Evolutionary conservation across 2,888 invertebrate genomes (phyloP), one percentile per base, ranked within the genome.

Genomic region (Heliconius erato): DNA sequence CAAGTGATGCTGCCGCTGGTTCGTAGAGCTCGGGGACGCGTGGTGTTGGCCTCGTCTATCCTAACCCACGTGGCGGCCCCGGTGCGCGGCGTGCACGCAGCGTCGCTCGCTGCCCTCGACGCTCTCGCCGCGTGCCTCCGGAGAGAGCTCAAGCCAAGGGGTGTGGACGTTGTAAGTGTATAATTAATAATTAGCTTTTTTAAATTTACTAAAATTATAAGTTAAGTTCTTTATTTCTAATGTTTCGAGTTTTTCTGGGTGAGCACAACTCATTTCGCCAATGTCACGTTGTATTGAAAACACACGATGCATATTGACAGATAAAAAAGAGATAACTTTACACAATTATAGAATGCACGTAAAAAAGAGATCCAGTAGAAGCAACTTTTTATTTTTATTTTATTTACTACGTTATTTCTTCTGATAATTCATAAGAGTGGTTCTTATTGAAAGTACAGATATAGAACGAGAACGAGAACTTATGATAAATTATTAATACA

Each of bases 1-100:
- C 97, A 98, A 96, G 97, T 98, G 85, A 98, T 99, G 96, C 93
- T 99, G 87, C 98, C 98, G 0, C 93, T 98, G 83, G 96, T 98
- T 77, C 96, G 98, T 71, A 97, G 97, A 79, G 97, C 98, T 7
- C 97, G 97, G 89, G 98, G 98, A 86, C 97, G 98, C 82, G 96
- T 98, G 68, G 97, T 98, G 71, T 97, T 98, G 88, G 97, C 98
- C 16, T 97, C 98, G 69, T 98, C 98, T 80, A 97, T 98, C 86
- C 95, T 98, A 86, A 98, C 98, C 71, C 97, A 98, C 87, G 97
- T 98, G 74, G 97, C 98, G 0, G 97, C 98, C 12, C 98, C 98
- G 0, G 97, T 98, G 69, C 96, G 98, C 78, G 98, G 98, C 35
- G 97, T 98, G 79, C 98, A 98, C 91, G 98, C 98, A 84, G 98